phyloP scores from a whole-genome alignment of 2,888 invertebrate species.

The Pedicia rivosa region DNA sequence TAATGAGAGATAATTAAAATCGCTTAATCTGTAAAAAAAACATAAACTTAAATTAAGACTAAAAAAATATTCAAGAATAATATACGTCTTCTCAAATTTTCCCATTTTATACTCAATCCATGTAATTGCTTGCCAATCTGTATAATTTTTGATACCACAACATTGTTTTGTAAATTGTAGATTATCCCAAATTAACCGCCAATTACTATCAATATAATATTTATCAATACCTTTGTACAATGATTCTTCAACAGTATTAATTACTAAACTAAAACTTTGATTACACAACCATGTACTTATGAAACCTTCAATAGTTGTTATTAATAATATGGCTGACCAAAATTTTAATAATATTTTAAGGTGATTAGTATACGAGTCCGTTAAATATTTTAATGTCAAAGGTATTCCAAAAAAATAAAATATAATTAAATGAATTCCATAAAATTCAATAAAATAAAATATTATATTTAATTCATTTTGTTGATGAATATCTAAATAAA shows the following conservation, averaged over 20 bases:
- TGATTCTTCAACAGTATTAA: slow-evolving; percentile 15
- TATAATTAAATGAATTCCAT: slow-evolving; percentile 9
- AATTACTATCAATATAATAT: slow-evolving; percentile 24
- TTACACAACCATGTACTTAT: slow-evolving; percentile 6
- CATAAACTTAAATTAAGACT: neutral
- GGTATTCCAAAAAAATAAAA: slow-evolving; percentile 9
- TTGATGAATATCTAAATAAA: slow-evolving; percentile 7
- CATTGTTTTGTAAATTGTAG: slow-evolving; percentile 23
- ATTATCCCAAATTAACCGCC: slow-evolving; percentile 27
- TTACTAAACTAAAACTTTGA: slow-evolving; percentile 3
- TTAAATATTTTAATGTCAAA: slow-evolving; percentile 5
- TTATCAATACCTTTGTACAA: slow-evolving; percentile 23
- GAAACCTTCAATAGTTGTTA: neutral
- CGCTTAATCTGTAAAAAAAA: neutral
- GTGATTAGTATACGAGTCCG: slow-evolving; percentile 9
- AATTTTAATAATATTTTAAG: slow-evolving; percentile 9
- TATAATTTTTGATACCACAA: slow-evolving; percentile 24
- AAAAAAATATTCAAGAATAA: neutral
- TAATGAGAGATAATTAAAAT: slow-evolving; percentile 7
- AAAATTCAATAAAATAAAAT: slow-evolving; percentile 10
- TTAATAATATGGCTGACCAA: slow-evolving; percentile 11
- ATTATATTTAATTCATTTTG: slow-evolving; percentile 8
- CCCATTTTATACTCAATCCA: slow-evolving; percentile 10
- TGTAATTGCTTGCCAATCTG: slow-evolving; percentile 19
- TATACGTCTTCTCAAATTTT: neutral